These are phyloP conservation scores for Zhuqinia jingwanae DNA, from an alignment of 2,888 invertebrate genomes.

Conservation along the genomic window DNA sequence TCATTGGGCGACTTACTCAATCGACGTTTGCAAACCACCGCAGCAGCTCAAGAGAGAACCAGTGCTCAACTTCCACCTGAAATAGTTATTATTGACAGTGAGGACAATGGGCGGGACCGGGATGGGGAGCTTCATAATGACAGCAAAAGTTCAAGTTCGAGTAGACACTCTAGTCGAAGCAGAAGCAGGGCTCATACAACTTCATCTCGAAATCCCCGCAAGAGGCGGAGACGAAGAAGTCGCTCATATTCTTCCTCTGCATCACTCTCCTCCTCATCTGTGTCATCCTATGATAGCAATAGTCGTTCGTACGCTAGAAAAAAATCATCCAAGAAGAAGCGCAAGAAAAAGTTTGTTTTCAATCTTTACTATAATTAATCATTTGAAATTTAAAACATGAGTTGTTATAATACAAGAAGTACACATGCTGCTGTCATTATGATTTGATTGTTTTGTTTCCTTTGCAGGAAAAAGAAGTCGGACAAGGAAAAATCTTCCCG, in stretches of 20 bases:
- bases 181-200: constrained; percentile 63
- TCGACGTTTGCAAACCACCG: constrained; percentile 46
- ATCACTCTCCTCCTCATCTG: constrained; percentile 33
- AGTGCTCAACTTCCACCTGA: background rate
- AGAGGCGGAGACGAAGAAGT: constrained; percentile 33
- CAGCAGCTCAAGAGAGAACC: constrained; percentile 6
- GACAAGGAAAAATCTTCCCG: constrained; percentile 71
- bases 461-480: constrained; percentile 70
- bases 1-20: constrained; percentile 55
- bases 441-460: background rate
- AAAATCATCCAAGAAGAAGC: constrained; percentile 75
- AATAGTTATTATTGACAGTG: background rate
- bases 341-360: constrained; percentile 68
- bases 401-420: too few species aligned
- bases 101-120: constrained; percentile 23
- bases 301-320: constrained; percentile 60
- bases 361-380: background rate
- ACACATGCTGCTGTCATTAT: background rate
- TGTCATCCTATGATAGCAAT: constrained; percentile 46
- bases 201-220: constrained; percentile 31
- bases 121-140: constrained; percentile 21
- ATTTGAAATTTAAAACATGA: too few species aligned
- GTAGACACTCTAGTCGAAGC: constrained; percentile 40
- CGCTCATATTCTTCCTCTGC: constrained; percentile 51
- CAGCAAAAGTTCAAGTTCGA: constrained; percentile 41